Evolutionary conservation across 2,888 invertebrate species (phyloP), one percentile per base, ranked within the genome.

Genomic region (Eugnorisma glareosa): DNA sequence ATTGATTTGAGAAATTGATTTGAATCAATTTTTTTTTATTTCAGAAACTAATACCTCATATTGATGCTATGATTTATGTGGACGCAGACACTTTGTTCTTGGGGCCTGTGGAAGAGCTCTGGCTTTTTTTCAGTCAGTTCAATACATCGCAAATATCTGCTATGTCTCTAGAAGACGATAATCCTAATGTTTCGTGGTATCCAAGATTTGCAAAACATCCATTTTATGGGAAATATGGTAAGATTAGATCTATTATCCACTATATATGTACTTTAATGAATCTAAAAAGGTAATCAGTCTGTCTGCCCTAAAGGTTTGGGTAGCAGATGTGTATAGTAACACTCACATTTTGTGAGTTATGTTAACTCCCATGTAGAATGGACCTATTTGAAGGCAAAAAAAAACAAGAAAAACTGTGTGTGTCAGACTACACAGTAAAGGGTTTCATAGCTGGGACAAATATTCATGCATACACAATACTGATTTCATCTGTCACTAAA

Each of bases 171-270:
- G 99, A 99, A 94, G 98, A 99, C 93, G 99, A 99, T 93, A 99
- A 99, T 93, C 98, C 98, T n/a, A 98, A 98, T 92, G 98, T 98
- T 67, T 99, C 99, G 21, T 99, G 99, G 99, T 99, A 99, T 93
- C 99, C 99, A 90, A 97, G 99, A 86, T 99, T 99, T 97, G 99
- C 99, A 0, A 98, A 98, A 86, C 99, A 99, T 97, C 99, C 99
- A 0, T 99, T 98, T 93, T 99, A 99, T 97, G 99, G 99, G 79
- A 97, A 98, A 93, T 96, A 98, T 92, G 98, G 98, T 98, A 95
- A 90, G 89, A 28, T 7, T 18, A 51, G 2, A 31, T 31, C 18
- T 24, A 37, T n/a, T n/a, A 63, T 6, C 18, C 2, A 43, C 35
- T 15, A 37, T 28, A 18, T 6, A 35, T n/a, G 7, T 48, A 7